phyloP scores from a whole-genome alignment of 1,140 invertebrate genomes.

The Leptopilina boulardi region DNA sequence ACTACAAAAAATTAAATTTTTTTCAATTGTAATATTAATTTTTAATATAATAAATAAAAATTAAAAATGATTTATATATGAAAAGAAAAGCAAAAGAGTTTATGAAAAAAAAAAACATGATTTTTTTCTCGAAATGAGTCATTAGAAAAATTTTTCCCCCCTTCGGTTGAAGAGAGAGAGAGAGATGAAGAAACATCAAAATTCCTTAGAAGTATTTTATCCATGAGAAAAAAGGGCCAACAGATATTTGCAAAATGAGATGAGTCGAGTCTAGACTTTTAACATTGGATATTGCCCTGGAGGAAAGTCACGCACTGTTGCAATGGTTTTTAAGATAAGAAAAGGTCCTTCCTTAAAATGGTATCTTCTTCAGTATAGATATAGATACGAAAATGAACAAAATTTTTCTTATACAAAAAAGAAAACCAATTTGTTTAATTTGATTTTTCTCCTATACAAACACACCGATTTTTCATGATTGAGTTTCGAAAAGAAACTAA shows the following conservation, averaged over 20 bases:
- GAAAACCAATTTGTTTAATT: no score
- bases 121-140: no score
- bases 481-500: no score
- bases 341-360: constrained; percentile 13
- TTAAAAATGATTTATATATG: no score
- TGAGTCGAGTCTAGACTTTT: neutral
- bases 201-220: neutral
- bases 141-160: neutral
- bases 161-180: neutral
- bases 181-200: neutral
- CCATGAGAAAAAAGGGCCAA: neutral
- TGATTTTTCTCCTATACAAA: no score
- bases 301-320: neutral
- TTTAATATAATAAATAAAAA: no score
- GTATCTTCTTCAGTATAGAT: neutral
- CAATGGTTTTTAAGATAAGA: constrained; percentile 12
- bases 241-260: constrained; percentile 5
- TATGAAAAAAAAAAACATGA: no score
- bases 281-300: neutral
- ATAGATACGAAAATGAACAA: neutral
- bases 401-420: no score
- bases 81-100: no score
- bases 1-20: no score
- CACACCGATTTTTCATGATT: no score
- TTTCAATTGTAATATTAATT: no score